phyloP scores from a whole-genome alignment of 2,888 invertebrate species.

The Drosophila prolongata region DNA sequence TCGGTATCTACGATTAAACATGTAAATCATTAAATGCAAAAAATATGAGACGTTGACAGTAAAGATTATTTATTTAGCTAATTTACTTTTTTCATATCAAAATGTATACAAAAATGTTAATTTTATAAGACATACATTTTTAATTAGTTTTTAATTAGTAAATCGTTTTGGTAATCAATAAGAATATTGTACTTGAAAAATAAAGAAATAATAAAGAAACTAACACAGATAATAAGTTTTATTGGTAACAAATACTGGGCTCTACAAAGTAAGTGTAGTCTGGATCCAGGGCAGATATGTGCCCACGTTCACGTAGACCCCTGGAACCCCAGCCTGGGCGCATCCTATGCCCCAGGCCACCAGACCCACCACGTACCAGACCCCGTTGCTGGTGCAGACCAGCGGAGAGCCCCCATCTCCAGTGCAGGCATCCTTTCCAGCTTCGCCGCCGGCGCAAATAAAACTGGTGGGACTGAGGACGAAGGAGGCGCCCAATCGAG shows the following conservation, averaged over 20 bases:
- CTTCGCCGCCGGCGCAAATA: constrained; percentile 92
- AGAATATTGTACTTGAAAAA: too few relatives aligned
- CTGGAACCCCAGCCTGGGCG: constrained; percentile 89
- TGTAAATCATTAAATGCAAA: background rate
- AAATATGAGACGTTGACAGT: too few relatives aligned
- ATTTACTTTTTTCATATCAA: too few relatives aligned
- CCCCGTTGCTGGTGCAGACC: constrained; percentile 76
- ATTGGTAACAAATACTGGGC: background rate
- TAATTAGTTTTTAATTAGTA: too few relatives aligned
- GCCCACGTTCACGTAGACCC: constrained; percentile 91
- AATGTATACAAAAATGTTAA: too few relatives aligned
- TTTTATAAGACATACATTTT: too few relatives aligned
- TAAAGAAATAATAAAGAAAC: too few relatives aligned
- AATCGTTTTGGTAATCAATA: too few relatives aligned
- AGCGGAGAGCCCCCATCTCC: constrained; percentile 86
- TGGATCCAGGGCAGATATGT: constrained; percentile 89
- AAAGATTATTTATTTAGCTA: too few relatives aligned
- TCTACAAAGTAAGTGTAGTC: constrained; percentile 73
- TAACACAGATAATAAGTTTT: background rate
- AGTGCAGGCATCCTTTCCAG: constrained; percentile 91
- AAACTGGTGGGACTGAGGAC: constrained; percentile 88
- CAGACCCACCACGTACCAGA: constrained; percentile 85
- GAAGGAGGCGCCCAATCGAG: constrained; percentile 88
- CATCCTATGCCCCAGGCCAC: constrained; percentile 87
- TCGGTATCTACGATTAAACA: too few relatives aligned